These are phyloP conservation scores for Catharus ustulatus DNA, from an alignment of 2,797 vertebrate genomes.

Conservation along the genomic window DNA sequence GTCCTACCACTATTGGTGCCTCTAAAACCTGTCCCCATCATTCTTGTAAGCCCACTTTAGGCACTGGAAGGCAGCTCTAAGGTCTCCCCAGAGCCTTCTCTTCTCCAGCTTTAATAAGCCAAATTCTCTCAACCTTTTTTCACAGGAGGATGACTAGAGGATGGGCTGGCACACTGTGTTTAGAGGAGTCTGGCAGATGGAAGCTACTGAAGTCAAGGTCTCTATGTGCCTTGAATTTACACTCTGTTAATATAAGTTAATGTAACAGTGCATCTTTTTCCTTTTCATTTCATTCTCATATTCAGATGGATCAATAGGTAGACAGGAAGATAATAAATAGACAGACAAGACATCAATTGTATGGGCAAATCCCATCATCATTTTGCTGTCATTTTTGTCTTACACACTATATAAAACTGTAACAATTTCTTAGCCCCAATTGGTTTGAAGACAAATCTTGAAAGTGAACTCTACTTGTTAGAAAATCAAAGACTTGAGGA, in stretches of 20 bases:
- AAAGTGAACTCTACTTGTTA: neutral
- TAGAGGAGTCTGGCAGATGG: neutral
- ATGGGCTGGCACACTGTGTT: neutral
- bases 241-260: neutral
- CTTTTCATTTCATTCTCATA: neutral
- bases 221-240: neutral
- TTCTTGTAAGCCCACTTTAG: neutral
- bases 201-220: neutral
- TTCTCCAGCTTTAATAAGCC: neutral
- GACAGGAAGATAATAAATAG: neutral
- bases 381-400: neutral
- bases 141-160: neutral
- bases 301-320: neutral
- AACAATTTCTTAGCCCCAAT: neutral
- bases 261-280: neutral
- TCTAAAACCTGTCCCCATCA: neutral
- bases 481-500: neutral
- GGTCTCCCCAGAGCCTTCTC: neutral
- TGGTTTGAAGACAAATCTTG: neutral
- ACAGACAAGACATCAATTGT: neutral
- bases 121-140: neutral
- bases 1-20: rapidly evolving
- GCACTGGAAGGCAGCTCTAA: neutral
- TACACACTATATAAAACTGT: neutral
- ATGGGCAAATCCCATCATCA: neutral